phyloP scores from a whole-genome alignment of 2,113 vertebrate species.

The Dromiciops gliroides region DNA sequence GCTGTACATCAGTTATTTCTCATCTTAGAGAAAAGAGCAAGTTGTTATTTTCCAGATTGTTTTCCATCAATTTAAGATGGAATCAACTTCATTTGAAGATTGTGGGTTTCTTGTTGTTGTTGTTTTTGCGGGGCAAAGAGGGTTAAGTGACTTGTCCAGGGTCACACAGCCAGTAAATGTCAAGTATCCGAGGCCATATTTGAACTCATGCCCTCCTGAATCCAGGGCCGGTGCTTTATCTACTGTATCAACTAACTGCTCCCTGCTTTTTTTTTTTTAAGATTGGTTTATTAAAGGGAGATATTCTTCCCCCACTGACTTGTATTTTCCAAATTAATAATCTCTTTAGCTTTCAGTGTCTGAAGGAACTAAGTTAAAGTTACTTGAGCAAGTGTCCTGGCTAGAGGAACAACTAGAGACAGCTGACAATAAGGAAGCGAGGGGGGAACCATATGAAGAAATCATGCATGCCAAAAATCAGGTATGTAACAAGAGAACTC shows the following conservation, averaged over 20 bases:
- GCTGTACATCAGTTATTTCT: not conserved
- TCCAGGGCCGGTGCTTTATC: too few species aligned
- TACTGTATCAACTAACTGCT: too few species aligned
- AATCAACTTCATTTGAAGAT: conserved; percentile 12
- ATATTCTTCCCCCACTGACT: not conserved
- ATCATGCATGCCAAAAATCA: conserved; percentile 58
- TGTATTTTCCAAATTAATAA: conserved; percentile 11
- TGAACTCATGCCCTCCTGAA: too few species aligned
- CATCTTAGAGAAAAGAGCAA: conserved; percentile 16
- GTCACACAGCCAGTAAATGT: too few species aligned
- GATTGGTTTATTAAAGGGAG: conserved; percentile 32
- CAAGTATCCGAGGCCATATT: too few species aligned
- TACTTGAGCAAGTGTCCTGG: conserved; percentile 52
- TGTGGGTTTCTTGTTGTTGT: too few species aligned
- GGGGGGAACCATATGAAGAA: conserved; percentile 1
- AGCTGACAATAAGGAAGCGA: not conserved
- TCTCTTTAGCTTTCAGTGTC: conserved; percentile 73
- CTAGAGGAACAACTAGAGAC: conserved; percentile 54
- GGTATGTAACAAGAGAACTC: conserved; percentile 51
- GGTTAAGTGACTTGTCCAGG: too few species aligned
- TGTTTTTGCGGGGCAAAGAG: too few species aligned
- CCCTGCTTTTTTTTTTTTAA: too few species aligned
- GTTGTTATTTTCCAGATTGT: conserved; percentile 37
- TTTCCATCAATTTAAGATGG: not conserved
- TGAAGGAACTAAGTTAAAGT: conserved; percentile 54